These are phyloP conservation scores for Furcifer pardalis DNA, from an alignment of 2,797 vertebrate genomes.

Conservation along the genomic window DNA sequence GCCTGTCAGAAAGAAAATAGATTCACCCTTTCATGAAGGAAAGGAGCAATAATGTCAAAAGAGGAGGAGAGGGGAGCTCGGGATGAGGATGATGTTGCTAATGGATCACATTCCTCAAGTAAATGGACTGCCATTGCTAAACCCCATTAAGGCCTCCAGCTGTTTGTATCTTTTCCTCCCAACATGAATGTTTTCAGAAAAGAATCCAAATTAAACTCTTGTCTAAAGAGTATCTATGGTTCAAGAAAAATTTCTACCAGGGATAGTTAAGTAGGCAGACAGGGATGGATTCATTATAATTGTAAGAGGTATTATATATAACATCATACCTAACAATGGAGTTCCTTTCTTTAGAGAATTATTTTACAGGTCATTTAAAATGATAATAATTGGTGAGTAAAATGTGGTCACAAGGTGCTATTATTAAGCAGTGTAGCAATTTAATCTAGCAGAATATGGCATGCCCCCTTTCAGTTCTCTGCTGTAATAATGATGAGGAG, in stretches of 20 bases:
- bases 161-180: neutral
- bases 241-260: neutral
- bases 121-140: neutral
- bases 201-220: neutral
- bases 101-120: neutral
- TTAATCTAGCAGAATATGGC: neutral
- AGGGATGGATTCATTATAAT: neutral
- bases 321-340: neutral
- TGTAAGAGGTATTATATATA: neutral
- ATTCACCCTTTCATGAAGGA: conserved; percentile 20
- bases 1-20: conserved; percentile 35
- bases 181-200: neutral
- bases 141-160: neutral
- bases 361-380: neutral
- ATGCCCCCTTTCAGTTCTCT: neutral
- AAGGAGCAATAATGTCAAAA: conserved; percentile 31
- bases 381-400: neutral
- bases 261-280: neutral
- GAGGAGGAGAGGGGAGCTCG: neutral
- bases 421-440: neutral
- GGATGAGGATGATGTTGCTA: neutral
- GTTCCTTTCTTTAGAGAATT: too few relatives aligned
- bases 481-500: neutral
- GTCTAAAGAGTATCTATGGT: neutral
- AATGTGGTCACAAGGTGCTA: neutral